These are phyloP conservation scores for Heliothis peltigera DNA, from an alignment of 2,888 invertebrate genomes.

Conservation along the genomic window DNA sequence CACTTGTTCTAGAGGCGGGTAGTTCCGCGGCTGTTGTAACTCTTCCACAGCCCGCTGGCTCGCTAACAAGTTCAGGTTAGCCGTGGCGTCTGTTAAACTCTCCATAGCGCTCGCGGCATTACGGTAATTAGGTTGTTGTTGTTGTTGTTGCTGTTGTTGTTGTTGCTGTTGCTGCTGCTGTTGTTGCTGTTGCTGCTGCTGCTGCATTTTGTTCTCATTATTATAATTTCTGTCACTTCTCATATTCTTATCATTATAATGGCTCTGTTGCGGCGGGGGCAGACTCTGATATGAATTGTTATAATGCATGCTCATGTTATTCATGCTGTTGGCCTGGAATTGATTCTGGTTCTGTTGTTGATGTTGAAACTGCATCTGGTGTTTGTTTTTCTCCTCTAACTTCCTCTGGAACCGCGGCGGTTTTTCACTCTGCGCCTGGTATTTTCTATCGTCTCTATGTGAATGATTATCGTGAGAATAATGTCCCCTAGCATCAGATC, in stretches of 20 bases:
- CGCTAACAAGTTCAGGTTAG: slow-evolving; percentile 75
- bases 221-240: slow-evolving; percentile 73
- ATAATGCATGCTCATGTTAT: slow-evolving; percentile 74
- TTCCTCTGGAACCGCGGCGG: slow-evolving; percentile 91
- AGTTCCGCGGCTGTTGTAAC: slow-evolving; percentile 68
- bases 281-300: slow-evolving; percentile 75
- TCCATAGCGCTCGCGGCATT: slow-evolving; percentile 76
- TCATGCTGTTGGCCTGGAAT: slow-evolving; percentile 60
- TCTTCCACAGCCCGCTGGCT: slow-evolving; percentile 73
- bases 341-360: slow-evolving; percentile 70
- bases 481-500: slow-evolving; percentile 78
- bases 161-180: slow-evolving; percentile 14
- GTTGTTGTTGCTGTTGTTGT: slow-evolving; percentile 20
- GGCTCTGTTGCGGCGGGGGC: slow-evolving; percentile 66
- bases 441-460: slow-evolving; percentile 82
- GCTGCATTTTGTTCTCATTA: slow-evolving; percentile 73
- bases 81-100: slow-evolving; percentile 78
- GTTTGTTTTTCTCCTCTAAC: slow-evolving; percentile 85
- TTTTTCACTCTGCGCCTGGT: slow-evolving; percentile 86
- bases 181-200: slow-evolving; percentile 58
- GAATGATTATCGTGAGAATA: slow-evolving; percentile 80
- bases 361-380: slow-evolving; percentile 76
- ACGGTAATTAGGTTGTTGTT: slow-evolving; percentile 64
- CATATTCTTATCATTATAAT: slow-evolving; percentile 77
- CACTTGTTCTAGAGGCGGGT: slow-evolving; percentile 73